Percentiles rank a stretch among this genome's conserved stretches.
phyloP scores from a whole-genome alignment of 2,113 vertebrate genomes.

The Oreamnos americanus region DNA sequence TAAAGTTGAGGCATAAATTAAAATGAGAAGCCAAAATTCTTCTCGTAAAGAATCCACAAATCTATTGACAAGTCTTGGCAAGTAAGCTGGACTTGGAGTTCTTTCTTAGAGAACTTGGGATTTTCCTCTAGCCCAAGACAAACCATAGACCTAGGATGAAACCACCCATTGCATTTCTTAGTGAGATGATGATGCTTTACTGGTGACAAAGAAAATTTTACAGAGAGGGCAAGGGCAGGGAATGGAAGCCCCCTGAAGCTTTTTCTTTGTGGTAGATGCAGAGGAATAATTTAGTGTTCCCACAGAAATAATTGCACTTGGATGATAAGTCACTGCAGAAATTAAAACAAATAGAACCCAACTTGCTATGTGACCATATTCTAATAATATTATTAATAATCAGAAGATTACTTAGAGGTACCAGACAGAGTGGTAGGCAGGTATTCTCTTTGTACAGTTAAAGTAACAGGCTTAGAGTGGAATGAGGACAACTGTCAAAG shows the following conservation, averaged over 20 bases:
- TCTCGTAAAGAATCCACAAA: background rate
- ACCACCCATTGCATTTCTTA: background rate
- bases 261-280: background rate
- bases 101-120: background rate
- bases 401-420: background rate
- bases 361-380: background rate
- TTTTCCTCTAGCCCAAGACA: background rate
- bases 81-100: background rate
- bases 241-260: background rate
- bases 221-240: background rate
- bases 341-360: background rate
- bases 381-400: background rate
- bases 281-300: background rate
- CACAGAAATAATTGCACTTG: background rate
- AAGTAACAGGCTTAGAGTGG: background rate
- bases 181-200: background rate
- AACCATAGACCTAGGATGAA: background rate
- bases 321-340: background rate
- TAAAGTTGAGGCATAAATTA: slow-evolving; percentile 55
- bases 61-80: background rate
- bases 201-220: background rate
- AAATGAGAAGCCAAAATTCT: slow-evolving; percentile 46
- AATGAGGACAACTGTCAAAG: background rate
- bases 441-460: background rate
- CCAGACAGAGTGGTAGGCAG: background rate